phyloP scores from a whole-genome alignment of 2,888 invertebrate species.

The Tipula helvola region DNA sequence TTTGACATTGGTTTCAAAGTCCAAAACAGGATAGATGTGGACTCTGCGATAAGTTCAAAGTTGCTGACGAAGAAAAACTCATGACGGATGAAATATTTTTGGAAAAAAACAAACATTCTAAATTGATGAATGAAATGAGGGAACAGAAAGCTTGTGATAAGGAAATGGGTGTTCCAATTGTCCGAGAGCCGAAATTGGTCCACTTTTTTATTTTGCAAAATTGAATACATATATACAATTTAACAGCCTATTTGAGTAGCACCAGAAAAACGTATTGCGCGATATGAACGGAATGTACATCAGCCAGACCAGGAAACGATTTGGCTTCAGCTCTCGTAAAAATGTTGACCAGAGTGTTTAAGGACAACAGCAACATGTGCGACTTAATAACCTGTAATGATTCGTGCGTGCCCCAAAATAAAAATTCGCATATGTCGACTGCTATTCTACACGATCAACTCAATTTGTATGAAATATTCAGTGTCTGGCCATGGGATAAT shows the following conservation, averaged over 20 bases:
- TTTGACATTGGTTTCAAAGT: too few species aligned
- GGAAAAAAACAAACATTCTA: background rate
- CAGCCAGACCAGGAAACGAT: background rate
- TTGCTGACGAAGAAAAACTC: background rate
- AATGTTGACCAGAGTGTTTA: background rate
- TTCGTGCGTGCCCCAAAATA: background rate
- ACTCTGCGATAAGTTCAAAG: too few species aligned
- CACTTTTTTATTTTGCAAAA: too few species aligned
- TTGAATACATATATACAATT: too few species aligned
- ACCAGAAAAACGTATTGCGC: background rate
- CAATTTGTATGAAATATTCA: background rate
- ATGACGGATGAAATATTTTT: background rate
- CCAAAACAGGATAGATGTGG: too few species aligned
- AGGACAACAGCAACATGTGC: background rate
- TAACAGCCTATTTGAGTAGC: background rate
- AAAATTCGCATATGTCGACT: background rate
- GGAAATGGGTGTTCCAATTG: background rate
- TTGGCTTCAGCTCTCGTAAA: background rate
- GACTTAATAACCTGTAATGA: background rate
- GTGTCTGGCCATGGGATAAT: background rate
- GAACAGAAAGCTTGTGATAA: background rate
- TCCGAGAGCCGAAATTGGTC: constrained; percentile 4
- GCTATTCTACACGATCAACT: background rate
- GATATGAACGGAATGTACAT: background rate
- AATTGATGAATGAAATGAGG: background rate